Percentiles rank a stretch among this genome's conserved stretches.
Conservation (phyloP, 2,113 vertebrate genomes). For the Chrysemys picta region DNA sequence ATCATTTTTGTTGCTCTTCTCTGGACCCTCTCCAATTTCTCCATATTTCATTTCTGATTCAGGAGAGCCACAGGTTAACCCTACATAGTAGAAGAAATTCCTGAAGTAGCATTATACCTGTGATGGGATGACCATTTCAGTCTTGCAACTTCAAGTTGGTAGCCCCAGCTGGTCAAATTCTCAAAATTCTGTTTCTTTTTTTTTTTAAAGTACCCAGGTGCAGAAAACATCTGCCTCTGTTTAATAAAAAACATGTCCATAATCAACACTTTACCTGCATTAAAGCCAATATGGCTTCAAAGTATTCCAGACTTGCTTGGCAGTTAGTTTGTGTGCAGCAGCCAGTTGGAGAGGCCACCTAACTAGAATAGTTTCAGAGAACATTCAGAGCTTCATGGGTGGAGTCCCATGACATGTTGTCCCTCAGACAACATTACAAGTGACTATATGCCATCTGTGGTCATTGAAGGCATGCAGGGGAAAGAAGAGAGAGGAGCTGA, state of each 20-base stretch:
- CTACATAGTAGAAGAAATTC: neutral
- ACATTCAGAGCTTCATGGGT: neutral
- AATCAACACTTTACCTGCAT: constrained; percentile 39
- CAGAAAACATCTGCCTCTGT: neutral
- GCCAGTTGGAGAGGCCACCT: constrained; percentile 63
- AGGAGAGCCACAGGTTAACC: neutral
- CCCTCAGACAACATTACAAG: neutral
- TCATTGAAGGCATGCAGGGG: neutral
- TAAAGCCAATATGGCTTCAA: constrained; percentile 60
- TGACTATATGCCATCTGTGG: neutral
- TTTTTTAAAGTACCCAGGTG: neutral
- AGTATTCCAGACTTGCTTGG: constrained; percentile 57
- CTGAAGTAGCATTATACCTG: neutral
- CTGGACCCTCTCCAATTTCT: no score
- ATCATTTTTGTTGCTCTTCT: no score
- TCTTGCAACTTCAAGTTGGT: neutral
- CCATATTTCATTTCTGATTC: neutral
- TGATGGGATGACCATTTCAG: neutral
- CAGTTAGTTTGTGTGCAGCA: neutral
- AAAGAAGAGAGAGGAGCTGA: neutral
- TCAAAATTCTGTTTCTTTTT: neutral
- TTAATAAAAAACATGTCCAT: constrained; percentile 15
- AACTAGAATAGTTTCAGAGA: constrained; percentile 34
- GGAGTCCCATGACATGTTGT: neutral
- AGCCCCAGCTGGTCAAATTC: neutral